Base-by-base conservation (phyloP, 2,888 invertebrate species). In the Lordiphosa andalusiaca region DNA sequence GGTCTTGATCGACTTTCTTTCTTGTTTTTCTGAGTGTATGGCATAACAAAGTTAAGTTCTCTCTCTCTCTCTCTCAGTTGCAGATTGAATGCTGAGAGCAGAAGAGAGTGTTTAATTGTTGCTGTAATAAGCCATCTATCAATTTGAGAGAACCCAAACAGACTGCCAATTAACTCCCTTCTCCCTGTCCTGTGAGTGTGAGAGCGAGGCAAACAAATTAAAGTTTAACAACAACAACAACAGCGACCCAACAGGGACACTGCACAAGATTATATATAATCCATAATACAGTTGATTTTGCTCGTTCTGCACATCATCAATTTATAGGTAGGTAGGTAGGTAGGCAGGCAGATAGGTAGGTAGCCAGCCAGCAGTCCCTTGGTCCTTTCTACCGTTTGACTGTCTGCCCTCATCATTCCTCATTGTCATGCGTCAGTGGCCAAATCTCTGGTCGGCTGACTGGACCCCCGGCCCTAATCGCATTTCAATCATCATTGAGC, bases 401-500 rank as follows among this genome's bases (percentile, higher is more conserved):
- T 77, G 77, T 76, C 77, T 80, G 77, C 77, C 76, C 76, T 76
- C 76, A 74, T 77, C 77, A 80, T 70, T 72, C 55, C 55, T 70
- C 74, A 76, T 74, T 77, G 74, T 77, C 70, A 70, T 80, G 77
- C 70, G 61, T 74, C 80, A 80, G 41, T 80, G 76, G 55, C 74
- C 74, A 80, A 80, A 80, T 77, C 77, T 66, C 56, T 67, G 70
- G 59, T 52, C 66, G 68, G 77, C 71, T 71, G 69, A 69, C 65
- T 71, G 73, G 73, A 58, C 57, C 53, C 53, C 72, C 52, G 72
- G 78, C 78, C 76, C 81, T 80, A 80, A 80, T 80, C 80, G 81
- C 78, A 74, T 80, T 80, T 80, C 81, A 80, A 78, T 80, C 80
- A 78, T 81, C 81, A 67, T 69, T 69, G 75, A 69, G 67, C 56